Evolutionary conservation across 2,797 vertebrate genomes (phyloP).

Genomic region (Crax fasciolata): DNA sequence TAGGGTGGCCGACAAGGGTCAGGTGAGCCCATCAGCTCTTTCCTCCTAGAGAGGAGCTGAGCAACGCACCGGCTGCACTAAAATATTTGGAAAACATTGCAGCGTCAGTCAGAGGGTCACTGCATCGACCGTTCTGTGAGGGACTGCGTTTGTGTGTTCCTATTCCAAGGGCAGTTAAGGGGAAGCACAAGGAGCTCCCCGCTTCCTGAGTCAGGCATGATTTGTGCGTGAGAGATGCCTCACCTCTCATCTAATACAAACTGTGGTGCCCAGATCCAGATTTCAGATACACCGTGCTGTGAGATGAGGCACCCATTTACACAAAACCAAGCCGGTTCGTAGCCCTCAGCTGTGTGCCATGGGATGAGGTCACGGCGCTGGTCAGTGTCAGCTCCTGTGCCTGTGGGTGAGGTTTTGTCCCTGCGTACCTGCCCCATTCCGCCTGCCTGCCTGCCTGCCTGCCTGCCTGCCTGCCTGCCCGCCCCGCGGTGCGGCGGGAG

Average conservation of each 20-base stretch:
- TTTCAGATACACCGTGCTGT: not conserved
- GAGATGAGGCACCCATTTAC: not conserved
- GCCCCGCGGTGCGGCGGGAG: not conserved
- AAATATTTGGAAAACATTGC: not conserved
- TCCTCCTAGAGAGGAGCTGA: not conserved
- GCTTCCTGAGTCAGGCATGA: not conserved
- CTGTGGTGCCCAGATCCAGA: not conserved
- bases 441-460: not conserved
- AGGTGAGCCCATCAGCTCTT: not conserved
- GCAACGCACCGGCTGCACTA: not conserved
- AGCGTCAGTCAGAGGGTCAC: not conserved
- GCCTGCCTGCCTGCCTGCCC: constrained; percentile 9
- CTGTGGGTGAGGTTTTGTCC: not conserved
- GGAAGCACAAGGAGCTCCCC: not conserved
- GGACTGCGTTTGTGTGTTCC: not conserved
- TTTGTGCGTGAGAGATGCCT: not conserved
- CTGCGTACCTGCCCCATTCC: not conserved
- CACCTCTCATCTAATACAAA: not conserved
- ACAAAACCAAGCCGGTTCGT: not conserved
- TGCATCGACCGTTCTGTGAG: not conserved
- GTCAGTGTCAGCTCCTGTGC: not conserved
- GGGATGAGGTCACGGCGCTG: not conserved
- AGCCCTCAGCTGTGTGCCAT: not conserved
- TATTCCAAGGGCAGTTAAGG: not conserved
- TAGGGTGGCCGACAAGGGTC: not conserved